Evolutionary conservation across 1,140 invertebrate genomes (phyloP).

Genomic region (Scaptomyza graminum): DNA sequence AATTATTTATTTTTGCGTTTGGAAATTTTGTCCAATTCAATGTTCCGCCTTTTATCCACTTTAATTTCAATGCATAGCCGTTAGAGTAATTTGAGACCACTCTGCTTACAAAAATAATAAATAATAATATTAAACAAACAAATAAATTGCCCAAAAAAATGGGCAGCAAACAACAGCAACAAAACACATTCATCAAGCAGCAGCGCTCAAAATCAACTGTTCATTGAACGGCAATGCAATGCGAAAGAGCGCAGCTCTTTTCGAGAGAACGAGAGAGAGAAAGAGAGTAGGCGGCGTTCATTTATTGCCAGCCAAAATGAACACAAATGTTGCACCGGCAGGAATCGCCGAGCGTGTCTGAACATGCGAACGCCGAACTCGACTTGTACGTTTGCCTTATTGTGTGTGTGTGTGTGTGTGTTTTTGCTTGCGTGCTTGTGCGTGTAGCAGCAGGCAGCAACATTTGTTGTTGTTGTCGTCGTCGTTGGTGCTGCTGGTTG

Average conservation of each 20-base stretch:
- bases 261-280: neutral
- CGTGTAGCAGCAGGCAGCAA: conserved; percentile 14
- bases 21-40: conserved; percentile 2
- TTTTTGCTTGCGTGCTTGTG: conserved; percentile 2
- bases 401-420: neutral
- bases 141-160: conserved; percentile 20
- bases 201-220: conserved; percentile 30
- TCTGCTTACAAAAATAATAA: neutral
- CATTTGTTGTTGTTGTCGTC: conserved; percentile 12
- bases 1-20: neutral
- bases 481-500: conserved; percentile 25
- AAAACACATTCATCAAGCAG: conserved; percentile 33
- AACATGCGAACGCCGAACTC: conserved; percentile 17
- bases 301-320: conserved; percentile 24
- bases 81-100: conserved; percentile 24
- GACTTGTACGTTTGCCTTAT: neutral
- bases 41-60: neutral
- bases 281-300: conserved; percentile 39
- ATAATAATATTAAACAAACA: neutral
- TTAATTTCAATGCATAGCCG: conserved; percentile 8
- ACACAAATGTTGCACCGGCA: conserved; percentile 34
- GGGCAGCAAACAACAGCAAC: conserved; percentile 25
- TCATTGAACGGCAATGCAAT: conserved; percentile 22
- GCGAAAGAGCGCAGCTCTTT: conserved; percentile 14
- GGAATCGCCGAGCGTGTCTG: conserved; percentile 27